Percentiles rank a stretch among this genome's conserved stretches.
Evolutionary conservation across 1,140 invertebrate genomes (phyloP).

Genomic region (Chymomyza costata): DNA sequence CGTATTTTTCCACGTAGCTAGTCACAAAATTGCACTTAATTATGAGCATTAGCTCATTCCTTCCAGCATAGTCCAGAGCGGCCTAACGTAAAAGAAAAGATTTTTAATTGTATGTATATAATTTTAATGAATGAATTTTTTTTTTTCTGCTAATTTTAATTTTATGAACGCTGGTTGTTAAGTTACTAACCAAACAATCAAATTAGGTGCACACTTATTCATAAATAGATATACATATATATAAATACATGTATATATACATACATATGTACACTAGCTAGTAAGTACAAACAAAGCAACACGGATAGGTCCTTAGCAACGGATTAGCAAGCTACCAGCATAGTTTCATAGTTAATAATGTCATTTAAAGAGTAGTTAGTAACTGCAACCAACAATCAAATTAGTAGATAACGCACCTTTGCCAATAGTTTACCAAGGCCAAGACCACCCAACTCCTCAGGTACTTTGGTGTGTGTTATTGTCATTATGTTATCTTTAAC

Average conservation of each 20-base stretch:
- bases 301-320: slow-evolving; percentile 16
- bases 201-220: too few relatives aligned
- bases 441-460: slow-evolving; percentile 15
- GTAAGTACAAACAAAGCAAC: neutral
- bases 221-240: too few relatives aligned
- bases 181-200: neutral
- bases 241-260: neutral
- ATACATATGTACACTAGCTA: neutral
- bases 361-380: neutral
- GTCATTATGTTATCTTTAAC: slow-evolving; percentile 18
- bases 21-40: slow-evolving; percentile 29
- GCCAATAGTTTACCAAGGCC: slow-evolving; percentile 30
- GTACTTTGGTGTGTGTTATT: slow-evolving; percentile 23
- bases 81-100: slow-evolving; percentile 25
- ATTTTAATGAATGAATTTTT: neutral
- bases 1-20: slow-evolving; percentile 23
- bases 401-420: slow-evolving; percentile 10
- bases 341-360: neutral
- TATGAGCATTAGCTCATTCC: slow-evolving; percentile 11
- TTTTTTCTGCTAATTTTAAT: neutral
- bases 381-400: neutral
- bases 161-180: neutral
- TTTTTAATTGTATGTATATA: neutral
- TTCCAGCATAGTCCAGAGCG: slow-evolving; percentile 26
- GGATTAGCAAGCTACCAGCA: neutral